These are phyloP conservation scores for Cheilosia scutellata DNA, from an alignment of 2,888 invertebrate genomes.

Conservation along the genomic window DNA sequence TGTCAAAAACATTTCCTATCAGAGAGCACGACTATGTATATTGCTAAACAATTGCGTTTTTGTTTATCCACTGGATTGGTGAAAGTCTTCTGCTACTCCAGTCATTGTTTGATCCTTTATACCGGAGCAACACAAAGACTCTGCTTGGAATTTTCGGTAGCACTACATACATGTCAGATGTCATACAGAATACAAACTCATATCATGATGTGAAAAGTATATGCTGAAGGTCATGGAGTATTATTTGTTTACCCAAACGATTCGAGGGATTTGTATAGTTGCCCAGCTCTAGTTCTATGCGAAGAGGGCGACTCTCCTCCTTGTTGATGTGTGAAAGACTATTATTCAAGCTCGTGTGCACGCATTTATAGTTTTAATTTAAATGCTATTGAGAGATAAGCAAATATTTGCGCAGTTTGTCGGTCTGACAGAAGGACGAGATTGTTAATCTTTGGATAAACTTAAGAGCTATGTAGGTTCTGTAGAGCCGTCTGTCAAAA, in stretches of 20 bases:
- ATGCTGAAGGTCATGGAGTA: conserved; percentile 3
- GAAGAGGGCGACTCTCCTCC: background rate
- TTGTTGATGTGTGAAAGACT: background rate
- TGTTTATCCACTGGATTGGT: background rate
- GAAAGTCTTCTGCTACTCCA: background rate
- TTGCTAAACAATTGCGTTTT: background rate
- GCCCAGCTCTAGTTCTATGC: background rate
- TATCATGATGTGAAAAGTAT: background rate
- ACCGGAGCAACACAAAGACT: background rate
- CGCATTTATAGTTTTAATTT: conserved; percentile 25
- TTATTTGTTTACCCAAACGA: background rate
- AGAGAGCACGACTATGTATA: background rate
- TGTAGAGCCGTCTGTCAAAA: background rate
- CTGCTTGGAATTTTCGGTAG: background rate
- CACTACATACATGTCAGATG: background rate
- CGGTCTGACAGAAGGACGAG: background rate
- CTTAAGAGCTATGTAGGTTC: background rate
- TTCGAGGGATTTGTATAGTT: background rate
- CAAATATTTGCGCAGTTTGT: conserved; percentile 25
- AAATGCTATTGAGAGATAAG: conserved; percentile 9
- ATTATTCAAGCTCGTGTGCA: conserved; percentile 8
- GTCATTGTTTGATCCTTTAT: background rate
- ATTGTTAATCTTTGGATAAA: conserved; percentile 11
- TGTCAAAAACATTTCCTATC: background rate
- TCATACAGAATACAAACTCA: background rate